Percentiles rank a stretch among this genome's conserved stretches.
phyloP scores from a whole-genome alignment of 2,888 invertebrate species.

The Ashinkailepas kermadecensis region DNA sequence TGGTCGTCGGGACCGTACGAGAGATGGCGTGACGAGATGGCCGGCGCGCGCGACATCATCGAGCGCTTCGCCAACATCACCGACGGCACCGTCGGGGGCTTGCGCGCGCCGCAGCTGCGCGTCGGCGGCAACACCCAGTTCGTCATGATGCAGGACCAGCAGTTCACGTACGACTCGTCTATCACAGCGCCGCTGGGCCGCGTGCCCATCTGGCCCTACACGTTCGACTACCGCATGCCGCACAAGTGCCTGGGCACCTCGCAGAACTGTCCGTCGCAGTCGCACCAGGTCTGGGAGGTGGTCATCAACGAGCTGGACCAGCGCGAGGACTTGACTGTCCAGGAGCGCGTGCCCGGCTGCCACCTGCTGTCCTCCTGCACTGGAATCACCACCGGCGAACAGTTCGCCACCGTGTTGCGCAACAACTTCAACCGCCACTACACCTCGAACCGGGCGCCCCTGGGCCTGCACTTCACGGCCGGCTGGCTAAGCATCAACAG shows the following conservation, averaged over 20 bases:
- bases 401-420: constrained; percentile 58
- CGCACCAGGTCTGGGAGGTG: constrained; percentile 93
- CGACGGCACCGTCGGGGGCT: constrained; percentile 80
- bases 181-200: constrained; percentile 81
- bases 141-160: constrained; percentile 94
- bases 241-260: constrained; percentile 92
- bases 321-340: constrained; percentile 86
- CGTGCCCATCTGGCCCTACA: constrained; percentile 95
- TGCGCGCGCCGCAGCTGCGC: constrained; percentile 78
- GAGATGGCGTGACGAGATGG: constrained; percentile 92
- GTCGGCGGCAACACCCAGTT: constrained; percentile 92
- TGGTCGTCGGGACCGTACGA: constrained; percentile 81
- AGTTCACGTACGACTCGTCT: constrained; percentile 89
- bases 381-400: constrained; percentile 52
- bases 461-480: constrained; percentile 77
- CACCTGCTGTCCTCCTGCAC: constrained; percentile 92
- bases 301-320: constrained; percentile 92
- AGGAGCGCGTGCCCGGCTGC: constrained; percentile 83
- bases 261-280: constrained; percentile 71
- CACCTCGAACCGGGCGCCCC: constrained; percentile 84
- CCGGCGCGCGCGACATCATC: constrained; percentile 70
- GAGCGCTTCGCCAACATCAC: constrained; percentile 77
- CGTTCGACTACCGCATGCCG: constrained; percentile 91
- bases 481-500: constrained; percentile 91
- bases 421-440: constrained; percentile 94